A percentile compares a stretch with the other conserved stretches of the same genome.
Conservation (phyloP, 2,113 vertebrate species). For the Phalacrocorax brasilianus region DNA sequence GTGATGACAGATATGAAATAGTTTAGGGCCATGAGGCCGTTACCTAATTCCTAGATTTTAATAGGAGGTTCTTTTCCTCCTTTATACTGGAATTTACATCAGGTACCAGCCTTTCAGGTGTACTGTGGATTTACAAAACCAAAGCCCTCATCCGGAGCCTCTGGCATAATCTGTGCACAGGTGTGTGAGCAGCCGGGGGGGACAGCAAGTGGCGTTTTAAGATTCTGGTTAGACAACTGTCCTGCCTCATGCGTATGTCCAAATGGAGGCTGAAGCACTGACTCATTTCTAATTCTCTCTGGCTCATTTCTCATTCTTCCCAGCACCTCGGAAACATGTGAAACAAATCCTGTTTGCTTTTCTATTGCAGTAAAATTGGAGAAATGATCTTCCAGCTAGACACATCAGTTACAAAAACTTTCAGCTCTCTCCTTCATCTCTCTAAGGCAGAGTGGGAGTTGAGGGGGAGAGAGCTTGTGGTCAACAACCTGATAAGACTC, state of each 20-base stretch:
- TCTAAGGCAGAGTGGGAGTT: neutral
- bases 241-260: neutral
- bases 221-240: neutral
- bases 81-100: neutral
- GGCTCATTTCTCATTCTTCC: neutral
- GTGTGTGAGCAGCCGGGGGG: neutral
- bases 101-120: neutral
- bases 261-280: neutral
- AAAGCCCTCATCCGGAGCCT: neutral
- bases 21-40: neutral
- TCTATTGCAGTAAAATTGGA: neutral
- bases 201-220: neutral
- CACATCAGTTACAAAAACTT: neutral
- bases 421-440: neutral
- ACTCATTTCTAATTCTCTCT: neutral
- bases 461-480: neutral
- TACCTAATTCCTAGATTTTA: neutral
- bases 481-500: slow-evolving; percentile 41
- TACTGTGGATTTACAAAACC: neutral
- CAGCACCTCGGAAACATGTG: neutral
- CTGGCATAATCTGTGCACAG: neutral
- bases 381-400: neutral
- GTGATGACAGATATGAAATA: neutral
- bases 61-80: neutral
- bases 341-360: neutral